Evolutionary conservation across 2,113 vertebrate genomes (phyloP).

Genomic region (Dunckerocampus dactyliophorus): DNA sequence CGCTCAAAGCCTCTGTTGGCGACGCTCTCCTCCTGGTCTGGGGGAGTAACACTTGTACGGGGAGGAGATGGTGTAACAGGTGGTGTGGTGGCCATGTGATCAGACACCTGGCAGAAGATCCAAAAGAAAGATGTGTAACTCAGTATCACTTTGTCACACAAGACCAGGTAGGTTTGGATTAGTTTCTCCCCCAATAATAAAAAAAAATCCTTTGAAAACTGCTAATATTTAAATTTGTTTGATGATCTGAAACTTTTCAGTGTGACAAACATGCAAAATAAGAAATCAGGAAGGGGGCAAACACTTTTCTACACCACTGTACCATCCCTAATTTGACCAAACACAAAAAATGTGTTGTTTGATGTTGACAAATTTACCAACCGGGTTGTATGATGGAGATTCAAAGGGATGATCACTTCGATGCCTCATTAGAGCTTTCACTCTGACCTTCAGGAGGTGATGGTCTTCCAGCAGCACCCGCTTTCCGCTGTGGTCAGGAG

Average conservation of each 20-base stretch:
- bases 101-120: constrained; percentile 18
- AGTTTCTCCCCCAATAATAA: too few relatives aligned
- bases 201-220: too few relatives aligned
- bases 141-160: too few relatives aligned
- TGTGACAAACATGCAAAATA: too few relatives aligned
- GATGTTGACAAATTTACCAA: constrained; percentile 13
- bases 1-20: constrained; percentile 49
- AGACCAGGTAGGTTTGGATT: too few relatives aligned
- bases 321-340: too few relatives aligned
- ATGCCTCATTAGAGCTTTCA: constrained; percentile 35
- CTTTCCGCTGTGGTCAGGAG: neutral
- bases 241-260: too few relatives aligned
- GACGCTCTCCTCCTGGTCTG: constrained; percentile 5
- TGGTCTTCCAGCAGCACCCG: constrained; percentile 3
- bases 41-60: neutral
- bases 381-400: constrained; percentile 7
- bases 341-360: neutral
- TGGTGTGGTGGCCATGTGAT: neutral
- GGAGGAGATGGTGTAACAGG: neutral
- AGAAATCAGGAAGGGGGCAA: too few relatives aligned
- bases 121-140: neutral
- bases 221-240: too few relatives aligned
- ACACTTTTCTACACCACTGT: too few relatives aligned
- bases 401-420: accelerated
- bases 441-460: constrained; percentile 52